Evolutionary conservation across 1,140 invertebrate genomes (phyloP).

Genomic region (Drosophila chauvacae): DNA sequence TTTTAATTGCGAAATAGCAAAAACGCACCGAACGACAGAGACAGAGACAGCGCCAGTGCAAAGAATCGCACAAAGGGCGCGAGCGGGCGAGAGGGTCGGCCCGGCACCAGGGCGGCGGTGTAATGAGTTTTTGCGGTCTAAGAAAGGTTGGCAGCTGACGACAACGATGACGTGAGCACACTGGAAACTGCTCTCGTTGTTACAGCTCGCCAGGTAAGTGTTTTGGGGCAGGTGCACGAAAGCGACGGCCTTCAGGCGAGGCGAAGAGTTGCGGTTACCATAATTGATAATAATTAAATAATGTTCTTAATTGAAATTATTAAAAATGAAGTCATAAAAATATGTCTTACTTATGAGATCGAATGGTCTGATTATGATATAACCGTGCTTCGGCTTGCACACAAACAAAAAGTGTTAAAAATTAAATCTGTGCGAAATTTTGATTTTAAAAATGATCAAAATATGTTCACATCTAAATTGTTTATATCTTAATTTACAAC

Average conservation of each 20-base stretch:
- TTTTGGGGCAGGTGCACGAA: slow-evolving; percentile 1
- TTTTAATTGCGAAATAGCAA: slow-evolving; percentile 82
- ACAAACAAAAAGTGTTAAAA: no score
- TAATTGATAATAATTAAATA: not conserved
- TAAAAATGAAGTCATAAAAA: not conserved
- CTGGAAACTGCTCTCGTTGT: slow-evolving; percentile 13
- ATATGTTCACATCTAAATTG: no score
- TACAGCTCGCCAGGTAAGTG: slow-evolving; percentile 20
- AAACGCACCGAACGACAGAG: slow-evolving; percentile 58
- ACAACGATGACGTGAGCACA: slow-evolving; percentile 61
- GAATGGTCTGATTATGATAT: no score
- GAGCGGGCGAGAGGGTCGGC: slow-evolving; percentile 9
- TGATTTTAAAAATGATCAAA: no score
- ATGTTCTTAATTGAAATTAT: not conserved
- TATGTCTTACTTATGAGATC: no score
- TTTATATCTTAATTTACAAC: no score
- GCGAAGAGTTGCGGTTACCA: not conserved
- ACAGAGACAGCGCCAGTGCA: slow-evolving; percentile 27
- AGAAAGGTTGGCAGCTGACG: slow-evolving; percentile 76
- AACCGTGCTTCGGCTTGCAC: no score
- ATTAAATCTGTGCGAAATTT: no score
- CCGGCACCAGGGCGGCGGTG: slow-evolving; percentile 4
- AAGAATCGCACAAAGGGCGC: slow-evolving; percentile 10
- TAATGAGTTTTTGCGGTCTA: slow-evolving; percentile 82
- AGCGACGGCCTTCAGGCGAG: not conserved